phyloP scores from a whole-genome alignment of 2,888 invertebrate genomes.

The Temnothorax unifasciatus region DNA sequence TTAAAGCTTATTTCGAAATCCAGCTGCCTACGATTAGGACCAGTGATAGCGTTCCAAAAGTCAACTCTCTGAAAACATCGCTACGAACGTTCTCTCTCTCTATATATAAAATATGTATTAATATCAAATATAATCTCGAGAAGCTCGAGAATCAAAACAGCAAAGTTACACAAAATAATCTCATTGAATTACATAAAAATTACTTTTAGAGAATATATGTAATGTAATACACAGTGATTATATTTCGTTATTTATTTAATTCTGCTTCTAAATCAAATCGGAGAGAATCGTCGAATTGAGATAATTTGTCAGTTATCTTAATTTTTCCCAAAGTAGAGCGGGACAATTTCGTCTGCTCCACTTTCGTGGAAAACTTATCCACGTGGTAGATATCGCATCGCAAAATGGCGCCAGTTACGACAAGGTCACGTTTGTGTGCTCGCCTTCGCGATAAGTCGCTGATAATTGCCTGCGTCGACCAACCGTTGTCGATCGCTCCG shows the following conservation, averaged over 20 bases:
- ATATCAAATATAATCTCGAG: neutral
- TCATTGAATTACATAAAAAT: neutral
- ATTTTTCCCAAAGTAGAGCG: slow-evolving; percentile 31
- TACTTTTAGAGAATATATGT: neutral
- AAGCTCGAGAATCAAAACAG: neutral
- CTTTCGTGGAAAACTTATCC: slow-evolving; percentile 77
- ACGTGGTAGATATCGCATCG: slow-evolving; percentile 80
- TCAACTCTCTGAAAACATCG: neutral
- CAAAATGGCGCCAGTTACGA: slow-evolving; percentile 82
- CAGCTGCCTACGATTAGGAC: neutral
- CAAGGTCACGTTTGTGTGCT: slow-evolving; percentile 80
- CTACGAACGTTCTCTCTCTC: neutral
- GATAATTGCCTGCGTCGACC: slow-evolving; percentile 70
- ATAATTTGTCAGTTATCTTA: neutral
- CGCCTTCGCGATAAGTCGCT: slow-evolving; percentile 75
- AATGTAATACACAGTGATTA: neutral
- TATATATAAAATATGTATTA: neutral
- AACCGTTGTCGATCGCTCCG: slow-evolving; percentile 65
- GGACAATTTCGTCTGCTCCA: slow-evolving; percentile 35
- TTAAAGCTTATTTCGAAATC: neutral
- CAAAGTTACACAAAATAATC: neutral
- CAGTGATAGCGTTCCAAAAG: neutral
- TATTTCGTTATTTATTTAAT: slow-evolving; percentile 2
- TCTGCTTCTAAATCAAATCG: neutral
- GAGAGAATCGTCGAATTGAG: neutral